Evolutionary conservation across 1,140 invertebrate genomes (phyloP).

Genomic region (Melitaea cinxia): DNA sequence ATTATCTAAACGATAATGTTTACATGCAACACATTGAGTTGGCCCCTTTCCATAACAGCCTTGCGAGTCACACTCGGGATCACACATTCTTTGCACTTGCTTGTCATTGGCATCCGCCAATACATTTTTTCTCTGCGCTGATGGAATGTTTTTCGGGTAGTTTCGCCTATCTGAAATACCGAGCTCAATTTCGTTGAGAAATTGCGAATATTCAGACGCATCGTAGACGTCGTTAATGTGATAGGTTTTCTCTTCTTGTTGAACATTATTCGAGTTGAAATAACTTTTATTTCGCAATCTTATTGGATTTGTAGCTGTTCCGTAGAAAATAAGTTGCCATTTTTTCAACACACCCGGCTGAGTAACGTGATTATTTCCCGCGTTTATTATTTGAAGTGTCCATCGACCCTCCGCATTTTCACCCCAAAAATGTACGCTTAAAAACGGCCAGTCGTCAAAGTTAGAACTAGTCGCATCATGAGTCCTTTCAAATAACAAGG

Average conservation of each 20-base stretch:
- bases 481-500: conserved; percentile 92
- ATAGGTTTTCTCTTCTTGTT: conserved; percentile 66
- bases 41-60: conserved; percentile 91
- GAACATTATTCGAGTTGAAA: conserved; percentile 70
- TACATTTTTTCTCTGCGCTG: conserved; percentile 77
- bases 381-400: conserved; percentile 95
- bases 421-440: conserved; percentile 98
- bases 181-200: conserved; percentile 84
- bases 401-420: conserved; percentile 95
- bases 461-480: conserved; percentile 94
- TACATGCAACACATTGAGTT: conserved; percentile 90
- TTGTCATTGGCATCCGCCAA: conserved; percentile 81
- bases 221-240: conserved; percentile 81
- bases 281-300: conserved; percentile 82
- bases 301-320: conserved; percentile 91
- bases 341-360: conserved; percentile 92
- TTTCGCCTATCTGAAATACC: conserved; percentile 83
- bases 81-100: conserved; percentile 84
- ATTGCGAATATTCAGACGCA: conserved; percentile 76
- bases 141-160: conserved; percentile 84
- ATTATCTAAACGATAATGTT: conserved; percentile 89
- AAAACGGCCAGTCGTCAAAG: conserved; percentile 98
- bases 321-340: conserved; percentile 96
- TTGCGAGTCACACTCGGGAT: conserved; percentile 89
- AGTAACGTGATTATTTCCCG: conserved; percentile 90